Base-by-base conservation (phyloP, 2,888 invertebrate species). In the Caenorhabditis drosophilae region DNA sequence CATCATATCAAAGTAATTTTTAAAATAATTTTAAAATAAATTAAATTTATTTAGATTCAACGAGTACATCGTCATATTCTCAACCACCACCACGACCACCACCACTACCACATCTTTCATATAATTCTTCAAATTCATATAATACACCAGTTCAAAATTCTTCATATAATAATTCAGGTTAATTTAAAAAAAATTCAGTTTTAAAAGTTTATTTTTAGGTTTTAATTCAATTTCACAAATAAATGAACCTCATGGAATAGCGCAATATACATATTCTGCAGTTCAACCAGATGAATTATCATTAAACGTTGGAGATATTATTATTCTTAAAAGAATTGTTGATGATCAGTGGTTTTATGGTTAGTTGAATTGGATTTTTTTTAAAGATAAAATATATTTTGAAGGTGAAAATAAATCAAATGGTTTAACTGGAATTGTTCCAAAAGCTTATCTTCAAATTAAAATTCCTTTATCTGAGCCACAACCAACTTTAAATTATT, bases 321-420 rank as follows among this genome's bases (percentile, higher is more conserved):
- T 81, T 23, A 25, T 81, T 9, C 48, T 81, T 34, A 74, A 75
- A 56, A 60, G 68, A 22, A 77, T 75, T 36, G 77, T 78, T 9
- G 79, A 81, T 53, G 76, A 73, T n/a, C 70, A 77, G 35, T 81
- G 81, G 81, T 62, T 81, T 41, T 77, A 70, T 56, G 80, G 76
- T 61, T 42, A 26, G 45, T 22, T 31, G 7, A 31, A 31, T 31
- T 31, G 7, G 6, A 31, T 31, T 11, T 18, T 16, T 51, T 4
- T n/a, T 20, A 27, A 7, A 25, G 23, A 2, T 35, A 26, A 16
- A 27, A n/a, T 16, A 22, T 9, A 11, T 2, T 20, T 52, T 68
- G 12, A 45, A 72, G 72, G 75, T 20, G 62, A 72, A 38, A 75
- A 75, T 48, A 55, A 60, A n/a, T 51, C 54, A 22, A 67, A 63